Evolutionary conservation across 2,113 vertebrate species (phyloP), one percentile per base, ranked within the genome.

Genomic region (Pholis gunnellus): DNA sequence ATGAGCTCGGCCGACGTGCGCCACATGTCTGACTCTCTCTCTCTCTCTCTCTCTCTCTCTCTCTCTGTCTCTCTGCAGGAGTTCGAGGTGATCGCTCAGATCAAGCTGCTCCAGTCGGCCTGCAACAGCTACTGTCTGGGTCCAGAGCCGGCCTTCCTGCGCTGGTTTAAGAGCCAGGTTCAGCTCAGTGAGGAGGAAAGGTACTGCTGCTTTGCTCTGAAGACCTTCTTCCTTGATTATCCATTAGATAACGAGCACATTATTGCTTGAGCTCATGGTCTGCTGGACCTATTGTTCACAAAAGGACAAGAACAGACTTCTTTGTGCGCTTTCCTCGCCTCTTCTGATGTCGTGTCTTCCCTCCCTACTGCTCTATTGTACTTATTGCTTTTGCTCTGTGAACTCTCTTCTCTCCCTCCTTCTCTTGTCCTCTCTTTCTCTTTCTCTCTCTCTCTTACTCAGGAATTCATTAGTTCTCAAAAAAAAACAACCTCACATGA

Each of bases 1-100:
- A 52, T 2, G 50, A 22, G 50, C 50, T 52, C 50, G 50, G 50
- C 40, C 2, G 3, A 1, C 44, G 44, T 14, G 40, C 9, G 48
- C 48, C 48, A 3, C 48, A 8, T 52, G 50, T 54, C 50, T 54
- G 52, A 54, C 52, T 10, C 1, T n/a, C 20, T 52, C 50, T 46
- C 44, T 46, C 48, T 18, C 17, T 50, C 18, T 20, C 48, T 50
- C 38, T 38, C 7, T 38, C 38, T 38, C 38, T 38, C 38, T 38
- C 46, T 72, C 31, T 72, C 25, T 25, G 11, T 85, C 79, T 75
- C 79, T 75, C 36, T 79, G 48, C 88, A 99, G 98, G 98, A 99
- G 91, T 99, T 99, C 91, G 97, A 99, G 94, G 95, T 99, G 63
- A 98, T 99, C 0, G 97, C 97, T 40, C 97, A 99, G 87, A 99